Evolutionary conservation across 2,888 invertebrate species (phyloP).

Genomic region (Callinectes sapidus): DNA sequence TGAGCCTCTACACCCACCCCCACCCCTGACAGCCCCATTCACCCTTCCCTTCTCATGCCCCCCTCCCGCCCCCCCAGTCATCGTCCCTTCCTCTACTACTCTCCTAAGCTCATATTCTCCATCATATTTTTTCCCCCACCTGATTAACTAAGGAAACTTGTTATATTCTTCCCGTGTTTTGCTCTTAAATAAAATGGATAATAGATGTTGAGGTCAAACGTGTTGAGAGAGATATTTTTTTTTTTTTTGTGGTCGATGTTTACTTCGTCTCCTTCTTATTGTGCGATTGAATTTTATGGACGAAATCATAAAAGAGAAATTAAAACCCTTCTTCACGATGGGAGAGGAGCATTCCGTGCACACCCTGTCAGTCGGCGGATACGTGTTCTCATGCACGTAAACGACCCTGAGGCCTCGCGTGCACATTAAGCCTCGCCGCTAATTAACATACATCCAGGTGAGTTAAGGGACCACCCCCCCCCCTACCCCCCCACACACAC

Average conservation of each 20-base stretch:
- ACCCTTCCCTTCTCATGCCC: not conserved
- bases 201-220: not conserved
- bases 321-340: not conserved
- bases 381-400: slow-evolving; percentile 20
- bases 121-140: not conserved
- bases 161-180: not conserved
- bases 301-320: not conserved
- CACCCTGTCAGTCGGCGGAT: not conserved
- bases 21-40: not conserved
- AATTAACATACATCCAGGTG: slow-evolving; percentile 28
- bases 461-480: not conserved
- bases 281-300: not conserved
- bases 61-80: not conserved
- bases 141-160: slow-evolving; percentile 10
- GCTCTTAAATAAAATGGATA: not conserved
- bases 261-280: not conserved
- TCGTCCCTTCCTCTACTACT: not conserved
- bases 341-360: slow-evolving; percentile 15
- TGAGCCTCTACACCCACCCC: not conserved
- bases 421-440: slow-evolving; percentile 2
- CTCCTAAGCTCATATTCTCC: slow-evolving; percentile 4
- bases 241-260: not conserved
- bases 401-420: slow-evolving; percentile 20
- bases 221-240: not conserved
- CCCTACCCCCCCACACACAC: too few species aligned